Evolutionary conservation across 2,113 vertebrate species (phyloP), one percentile per base, ranked within the genome.

Genomic region (Litocranius walleri): DNA sequence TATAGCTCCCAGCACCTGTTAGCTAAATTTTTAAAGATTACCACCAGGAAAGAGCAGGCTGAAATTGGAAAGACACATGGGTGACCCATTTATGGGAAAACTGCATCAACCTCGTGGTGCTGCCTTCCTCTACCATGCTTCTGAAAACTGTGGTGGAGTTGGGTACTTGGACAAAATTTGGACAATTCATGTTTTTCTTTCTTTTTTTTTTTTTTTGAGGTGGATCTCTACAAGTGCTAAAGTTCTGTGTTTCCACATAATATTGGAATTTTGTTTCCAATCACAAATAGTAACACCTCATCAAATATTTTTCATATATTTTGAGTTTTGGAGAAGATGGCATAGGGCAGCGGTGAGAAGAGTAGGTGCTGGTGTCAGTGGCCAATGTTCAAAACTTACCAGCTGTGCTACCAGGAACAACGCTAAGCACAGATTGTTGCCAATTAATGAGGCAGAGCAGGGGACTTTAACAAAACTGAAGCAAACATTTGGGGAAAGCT

Each of bases 281-380:
- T 36, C 19, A 59, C 45, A 93, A 88, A 56, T 54, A 54, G 10
- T 71, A 67, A 59, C 1, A 12, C 6, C 14, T 52, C 33, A 27
- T 89, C 13, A 27, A 40, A n/a, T 48, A 50, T 54, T 67, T 71
- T 87, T 57, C 52, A 40, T 15, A 13, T 71, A n/a, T 89, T 89
- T 85, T 92, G 78, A 67, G 16, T 21, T 71, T 94, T 67, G 19
- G 43, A 19, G 23, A 87, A 95, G 92, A 89, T 2, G 81, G 40
- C 14, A 30, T 45, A 48, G 29, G 29, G 23, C 10, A 45, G 6
- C 4, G 5, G 23, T 43, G 40, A 81, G 25, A 56, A 80, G 27
- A 88, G 4, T 62, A 71, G 30, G 4, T 7, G 11, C 52, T 88
- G 17, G n/a, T 43, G 33, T 36, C 36, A n/a, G 40, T 13, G 59